Conservation (phyloP, 2,888 invertebrate species). For the Rhabditoides inermis region DNA sequence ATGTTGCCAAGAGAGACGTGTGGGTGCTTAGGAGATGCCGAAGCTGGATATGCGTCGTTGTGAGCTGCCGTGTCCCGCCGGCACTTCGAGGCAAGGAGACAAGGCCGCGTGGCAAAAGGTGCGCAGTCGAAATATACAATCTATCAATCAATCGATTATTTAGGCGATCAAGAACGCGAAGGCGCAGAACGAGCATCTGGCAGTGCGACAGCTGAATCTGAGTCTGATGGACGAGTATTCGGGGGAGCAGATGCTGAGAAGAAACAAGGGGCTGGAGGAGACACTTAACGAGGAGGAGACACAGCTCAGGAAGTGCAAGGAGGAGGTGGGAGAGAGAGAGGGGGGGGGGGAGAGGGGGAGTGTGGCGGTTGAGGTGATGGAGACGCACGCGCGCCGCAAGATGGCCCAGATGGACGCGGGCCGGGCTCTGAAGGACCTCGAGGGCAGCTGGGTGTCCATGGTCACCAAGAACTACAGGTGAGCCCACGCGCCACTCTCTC, state of each 20-base stretch:
- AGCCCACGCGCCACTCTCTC: neutral
- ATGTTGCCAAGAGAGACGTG: too few relatives aligned
- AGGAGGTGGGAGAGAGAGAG: conserved; percentile 14
- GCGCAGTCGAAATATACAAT: neutral
- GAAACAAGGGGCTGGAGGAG: conserved; percentile 31
- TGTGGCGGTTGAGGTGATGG: conserved; percentile 19
- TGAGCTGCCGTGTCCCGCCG: conserved; percentile 43
- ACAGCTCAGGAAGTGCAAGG: conserved; percentile 15
- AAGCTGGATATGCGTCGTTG: conserved; percentile 46
- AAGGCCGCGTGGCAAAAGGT: conserved; percentile 40
- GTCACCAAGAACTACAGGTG: conserved; percentile 37
- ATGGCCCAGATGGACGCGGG: conserved; percentile 39
- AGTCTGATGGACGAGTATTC: conserved; percentile 44
- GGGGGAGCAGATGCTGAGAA: conserved; percentile 27
- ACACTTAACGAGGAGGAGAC: conserved; percentile 16
- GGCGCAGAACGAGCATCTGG: conserved; percentile 42
- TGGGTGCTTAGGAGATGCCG: conserved; percentile 33
- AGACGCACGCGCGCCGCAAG: conserved; percentile 42
- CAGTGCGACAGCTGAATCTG: conserved; percentile 40
- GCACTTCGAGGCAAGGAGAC: conserved; percentile 31
- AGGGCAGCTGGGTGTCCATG: conserved; percentile 29
- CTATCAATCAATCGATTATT: conserved; percentile 2
- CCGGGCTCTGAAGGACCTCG: conserved; percentile 31
- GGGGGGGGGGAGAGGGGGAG: neutral
- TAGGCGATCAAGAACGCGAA: conserved; percentile 29